Percentiles rank a stretch among this genome's conserved stretches.
These are phyloP conservation scores for Etia nguti DNA, from an alignment of 2,113 vertebrate species.

Conservation along the genomic window DNA sequence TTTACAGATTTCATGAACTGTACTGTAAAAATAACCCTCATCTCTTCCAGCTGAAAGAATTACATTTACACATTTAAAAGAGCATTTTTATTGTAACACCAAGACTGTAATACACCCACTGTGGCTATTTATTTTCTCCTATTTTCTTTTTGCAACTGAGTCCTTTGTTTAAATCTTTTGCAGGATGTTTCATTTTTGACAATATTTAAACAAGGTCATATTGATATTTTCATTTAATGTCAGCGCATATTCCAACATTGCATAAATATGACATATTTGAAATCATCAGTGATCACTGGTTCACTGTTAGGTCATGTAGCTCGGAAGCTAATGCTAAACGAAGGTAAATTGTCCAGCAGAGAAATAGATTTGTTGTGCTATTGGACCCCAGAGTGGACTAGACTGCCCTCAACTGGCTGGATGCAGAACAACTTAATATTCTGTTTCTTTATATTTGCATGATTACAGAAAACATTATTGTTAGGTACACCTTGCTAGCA, in stretches of 20 bases:
- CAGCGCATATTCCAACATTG: background rate
- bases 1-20: background rate
- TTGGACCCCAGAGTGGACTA: background rate
- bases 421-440: background rate
- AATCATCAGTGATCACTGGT: background rate
- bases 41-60: background rate
- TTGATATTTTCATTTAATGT: background rate
- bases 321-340: background rate
- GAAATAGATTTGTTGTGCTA: background rate
- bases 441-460: background rate
- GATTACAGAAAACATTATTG: background rate
- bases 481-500: background rate
- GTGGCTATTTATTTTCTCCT: background rate
- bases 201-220: background rate
- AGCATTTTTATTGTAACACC: background rate
- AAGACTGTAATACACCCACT: background rate
- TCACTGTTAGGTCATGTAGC: background rate
- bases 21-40: background rate
- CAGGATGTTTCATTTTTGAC: background rate
- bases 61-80: background rate
- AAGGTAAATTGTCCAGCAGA: background rate
- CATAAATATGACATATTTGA: background rate
- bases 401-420: slow-evolving; percentile 28
- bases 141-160: background rate
- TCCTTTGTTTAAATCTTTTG: background rate